Base-by-base conservation (phyloP, 1,140 invertebrate genomes). In the Protaetia brevitarsis region DNA sequence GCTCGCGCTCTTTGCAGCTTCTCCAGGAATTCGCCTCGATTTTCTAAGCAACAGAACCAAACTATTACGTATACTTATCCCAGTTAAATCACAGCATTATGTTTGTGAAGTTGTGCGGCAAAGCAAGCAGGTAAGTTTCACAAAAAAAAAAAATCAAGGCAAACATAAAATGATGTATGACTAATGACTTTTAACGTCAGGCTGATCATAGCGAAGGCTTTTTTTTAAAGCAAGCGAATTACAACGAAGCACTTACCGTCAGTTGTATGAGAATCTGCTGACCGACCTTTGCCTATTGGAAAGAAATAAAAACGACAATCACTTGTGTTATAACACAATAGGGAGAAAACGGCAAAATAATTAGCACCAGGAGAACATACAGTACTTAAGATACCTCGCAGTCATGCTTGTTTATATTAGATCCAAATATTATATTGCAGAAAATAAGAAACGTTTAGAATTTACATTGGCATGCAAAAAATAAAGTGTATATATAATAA, bases 21-120 rank as follows among this genome's bases (percentile, higher is more conserved):
- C 76, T 98, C 96, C 68, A 98, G 81, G 80, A 98, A 99, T 82
- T 98, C 96, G 10, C 93, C 93, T 57, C 96, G 88, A 82, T 96
- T 94, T 85, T 95, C 92, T 95, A 85, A 83, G 76, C 11, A 59
- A 28, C 11, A 3, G 19, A 2, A 21, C 11, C 16, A 51, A 51
- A 23, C 21, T 23, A 23, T 37, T 23, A 2, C 23, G 4, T 13
- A 3, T 19, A 19, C 10, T 29, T n/a, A 59, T 59, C 0, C 19
- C 1, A 59, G 2, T 13, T n/a, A 29, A 29, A 28, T 28, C 5
- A 59, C 26, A 29, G 10, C 26, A 10, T n/a, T n/a, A n/a, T n/a
- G n/a, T n/a, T n/a, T n/a, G 10, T 37, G 29, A n/a, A 34, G 21
- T 27, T 63, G 8, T 63, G 57, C 26, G 10, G 29, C n/a, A n/a